phyloP scores from a whole-genome alignment of 2,113 vertebrate species.

The Turdus rufiventris region DNA sequence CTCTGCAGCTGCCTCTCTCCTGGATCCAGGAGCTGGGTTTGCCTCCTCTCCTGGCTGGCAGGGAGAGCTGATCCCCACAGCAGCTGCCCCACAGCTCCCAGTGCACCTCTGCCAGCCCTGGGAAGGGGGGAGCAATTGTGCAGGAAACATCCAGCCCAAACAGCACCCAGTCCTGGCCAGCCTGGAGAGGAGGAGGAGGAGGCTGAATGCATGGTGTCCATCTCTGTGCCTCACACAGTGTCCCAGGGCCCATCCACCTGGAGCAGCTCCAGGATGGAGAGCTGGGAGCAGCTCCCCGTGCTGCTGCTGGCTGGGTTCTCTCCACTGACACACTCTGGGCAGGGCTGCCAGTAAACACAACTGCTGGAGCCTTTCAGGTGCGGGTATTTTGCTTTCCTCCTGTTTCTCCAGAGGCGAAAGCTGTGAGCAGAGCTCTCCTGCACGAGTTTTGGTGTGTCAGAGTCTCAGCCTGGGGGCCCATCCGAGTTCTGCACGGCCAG shows the following conservation, averaged over 20 bases:
- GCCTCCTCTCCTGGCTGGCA: background rate
- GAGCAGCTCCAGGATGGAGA: background rate
- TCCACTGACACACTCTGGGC: background rate
- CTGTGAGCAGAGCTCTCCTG: background rate
- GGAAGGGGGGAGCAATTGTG: background rate
- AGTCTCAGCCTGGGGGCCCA: rapidly evolving
- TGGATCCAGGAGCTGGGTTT: background rate
- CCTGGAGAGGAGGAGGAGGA: background rate
- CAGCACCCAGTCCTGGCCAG: background rate
- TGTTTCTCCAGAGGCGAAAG: background rate
- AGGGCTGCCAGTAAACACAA: background rate
- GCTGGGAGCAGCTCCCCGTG: background rate
- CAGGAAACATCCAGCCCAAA: background rate
- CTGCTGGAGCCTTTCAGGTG: background rate
- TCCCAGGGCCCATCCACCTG: background rate
- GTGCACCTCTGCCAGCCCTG: background rate
- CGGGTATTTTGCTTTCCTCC: background rate
- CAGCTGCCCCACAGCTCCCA: background rate
- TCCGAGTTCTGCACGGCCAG: rapidly evolving
- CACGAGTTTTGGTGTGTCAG: background rate
- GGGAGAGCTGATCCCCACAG: background rate
- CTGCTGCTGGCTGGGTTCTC: rapidly evolving
- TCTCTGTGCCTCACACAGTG: rapidly evolving
- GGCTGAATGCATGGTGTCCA: background rate
- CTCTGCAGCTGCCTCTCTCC: background rate